A percentile compares a stretch with the other conserved stretches of the same genome.
Evolutionary conservation across 2,797 vertebrate species (phyloP).

Genomic region (Pampus argenteus): DNA sequence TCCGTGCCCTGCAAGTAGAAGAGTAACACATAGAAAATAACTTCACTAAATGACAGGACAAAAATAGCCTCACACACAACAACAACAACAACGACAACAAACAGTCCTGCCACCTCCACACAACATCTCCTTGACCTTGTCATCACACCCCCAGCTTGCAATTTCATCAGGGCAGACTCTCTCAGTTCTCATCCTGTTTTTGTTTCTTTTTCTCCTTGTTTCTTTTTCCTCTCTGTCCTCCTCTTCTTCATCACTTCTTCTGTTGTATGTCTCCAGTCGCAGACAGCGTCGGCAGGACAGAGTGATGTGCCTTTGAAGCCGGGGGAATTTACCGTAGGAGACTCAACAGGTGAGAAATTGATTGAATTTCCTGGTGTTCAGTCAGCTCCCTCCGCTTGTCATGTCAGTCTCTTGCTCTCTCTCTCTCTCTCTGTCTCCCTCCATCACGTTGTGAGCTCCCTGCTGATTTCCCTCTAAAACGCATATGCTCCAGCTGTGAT

Average conservation of each 20-base stretch:
- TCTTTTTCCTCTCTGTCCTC: conserved; percentile 1
- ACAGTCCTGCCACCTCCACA: conserved; percentile 55
- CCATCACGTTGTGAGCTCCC: conserved; percentile 50
- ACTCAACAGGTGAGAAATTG: conserved; percentile 88
- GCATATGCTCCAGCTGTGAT: conserved; percentile 59
- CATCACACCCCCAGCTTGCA: conserved; percentile 41
- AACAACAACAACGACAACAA: conserved; percentile 12
- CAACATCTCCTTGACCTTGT: conserved; percentile 73
- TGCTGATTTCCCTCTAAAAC: conserved; percentile 57
- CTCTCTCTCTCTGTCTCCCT: neutral
- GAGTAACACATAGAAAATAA: conserved; percentile 61
- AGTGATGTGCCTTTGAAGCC: conserved; percentile 88
- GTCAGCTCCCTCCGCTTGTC: conserved; percentile 56
- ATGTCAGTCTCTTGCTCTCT: conserved; percentile 44
- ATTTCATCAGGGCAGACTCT: neutral
- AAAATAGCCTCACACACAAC: conserved; percentile 57
- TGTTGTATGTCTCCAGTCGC: conserved; percentile 83
- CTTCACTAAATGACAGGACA: conserved; percentile 57
- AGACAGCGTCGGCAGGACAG: conserved; percentile 85
- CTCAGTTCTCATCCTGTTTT: conserved; percentile 41
- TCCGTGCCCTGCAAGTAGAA: conserved; percentile 72
- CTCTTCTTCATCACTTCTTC: conserved; percentile 23
- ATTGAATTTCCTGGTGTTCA: conserved; percentile 59
- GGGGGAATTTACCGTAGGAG: conserved; percentile 89
- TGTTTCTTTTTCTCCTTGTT: conserved; percentile 29